Base-by-base conservation (phyloP, 1,140 invertebrate genomes). In the Habropoda laboriosa region DNA sequence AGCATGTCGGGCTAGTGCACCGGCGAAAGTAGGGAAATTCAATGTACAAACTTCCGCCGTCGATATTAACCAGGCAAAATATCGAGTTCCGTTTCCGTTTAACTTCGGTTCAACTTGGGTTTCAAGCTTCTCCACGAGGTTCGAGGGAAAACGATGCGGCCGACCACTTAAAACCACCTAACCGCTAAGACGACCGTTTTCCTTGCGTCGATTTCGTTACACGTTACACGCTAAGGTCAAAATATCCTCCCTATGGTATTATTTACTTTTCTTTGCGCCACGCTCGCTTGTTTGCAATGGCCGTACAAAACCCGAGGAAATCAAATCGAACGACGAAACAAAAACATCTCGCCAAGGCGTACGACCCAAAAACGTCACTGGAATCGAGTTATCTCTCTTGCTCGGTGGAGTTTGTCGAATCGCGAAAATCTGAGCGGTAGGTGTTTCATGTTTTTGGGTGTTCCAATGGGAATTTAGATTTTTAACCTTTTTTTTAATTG, bases 201-300 rank as follows among this genome's bases (percentile, higher is more conserved):
- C 53, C 30, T 58, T 71, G 57, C 67, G 74, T 88, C 87, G 87
- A 90, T 89, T 77, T 88, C 86, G 83, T 87, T 88, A 86, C 71
- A 80, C 72, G 71, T 87, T 86, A 72, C 45, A 84, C 82, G 61
- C 90, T 91, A 89, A 85, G 80, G 79, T 91, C 85, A 91, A 91
- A 91, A 92, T 91, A 91, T 89, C 86, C 76, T 85, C 85, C 72
- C 76, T 78, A 70, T 82, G 70, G 82, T 89, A 86, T 78, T 67
- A 75, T 90, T 89, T 90, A 87, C 85, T 83, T 84, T 85, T 88
- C 71, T 81, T 72, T 35, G 51, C 18, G 63, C 24, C 76, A 40
- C 57, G 30, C n/a, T 57, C 47, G 58, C 47, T 55, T 64, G 68
- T 64, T 73, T 73, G 73, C 77, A 79, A 35, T 38, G 38, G 55